Evolutionary conservation across 2,797 vertebrate species (phyloP), one percentile per base, ranked within the genome.

Genomic region (Lagodon rhomboides): DNA sequence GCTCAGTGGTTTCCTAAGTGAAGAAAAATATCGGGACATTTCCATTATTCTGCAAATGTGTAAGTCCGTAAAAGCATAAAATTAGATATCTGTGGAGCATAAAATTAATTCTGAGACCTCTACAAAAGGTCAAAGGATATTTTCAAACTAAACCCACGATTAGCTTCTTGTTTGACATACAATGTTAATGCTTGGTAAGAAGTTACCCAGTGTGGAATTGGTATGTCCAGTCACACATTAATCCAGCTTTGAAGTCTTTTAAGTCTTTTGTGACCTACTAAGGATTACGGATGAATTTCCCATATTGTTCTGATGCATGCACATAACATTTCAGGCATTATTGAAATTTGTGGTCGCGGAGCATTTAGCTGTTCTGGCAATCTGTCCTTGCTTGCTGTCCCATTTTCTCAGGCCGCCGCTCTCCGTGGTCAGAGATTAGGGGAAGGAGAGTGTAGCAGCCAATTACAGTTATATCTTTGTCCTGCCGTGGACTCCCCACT

Each of bases 21-120:
- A 82, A 88, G 83, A 90, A 84, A 88, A 89, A 88, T 80, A 86
- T 84, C 79, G 58, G 77, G 82, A 91, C 89, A 74, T 91, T 93
- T 92, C 87, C 89, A 92, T 94, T 94, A 92, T 92, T 90, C 87
- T 78, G 65, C 73, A 83, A 90, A 92, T 90, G 92, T 92, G 79
- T 90, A 90, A 91, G 83, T 91, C 92, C 86, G 74, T 89, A 93
- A 93, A 93, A 92, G 87, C 93, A 94, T 93, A 92, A 94, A 94
- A 94, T 94, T 88, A 93, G 91, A 94, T 93, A 91, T 92, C 90
- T 84, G 83, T 85, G 85, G 90, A 94, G 90, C 93, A 92, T 93
- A 93, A 93, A 93, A 95, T 95, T 89, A 93, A 94, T 94, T 94
- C 89, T 58, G 83, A 92, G 89, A 92, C 93, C 90, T 90, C 89